Conservation (phyloP, 2,888 invertebrate species). For the Eurytoma adleriae region DNA sequence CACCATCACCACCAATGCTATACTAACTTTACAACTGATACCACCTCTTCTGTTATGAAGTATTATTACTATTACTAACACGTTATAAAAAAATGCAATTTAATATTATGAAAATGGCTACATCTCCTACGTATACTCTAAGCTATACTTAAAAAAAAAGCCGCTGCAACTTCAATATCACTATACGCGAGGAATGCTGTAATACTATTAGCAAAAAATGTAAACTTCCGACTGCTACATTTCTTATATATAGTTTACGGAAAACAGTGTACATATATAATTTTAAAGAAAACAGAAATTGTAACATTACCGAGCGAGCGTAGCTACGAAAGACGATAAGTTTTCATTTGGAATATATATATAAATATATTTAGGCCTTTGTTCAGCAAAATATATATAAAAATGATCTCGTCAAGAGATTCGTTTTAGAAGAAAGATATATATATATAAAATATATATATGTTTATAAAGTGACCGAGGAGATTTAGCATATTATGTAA, state of each 20-base stretch:
- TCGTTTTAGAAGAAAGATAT: conserved; percentile 40
- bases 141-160: conserved; percentile 45
- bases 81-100: conserved; percentile 39
- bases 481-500: conserved; percentile 45
- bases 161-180: conserved; percentile 42
- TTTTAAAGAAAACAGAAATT: conserved; percentile 41
- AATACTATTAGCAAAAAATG: conserved; percentile 41
- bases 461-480: conserved; percentile 39
- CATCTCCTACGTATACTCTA: conserved; percentile 37
- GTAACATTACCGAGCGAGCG: conserved; percentile 37
- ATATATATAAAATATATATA: conserved; percentile 35
- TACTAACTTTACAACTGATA: conserved; percentile 60
- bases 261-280: conserved; percentile 57
- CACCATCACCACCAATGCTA: conserved; percentile 66
- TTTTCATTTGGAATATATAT: conserved; percentile 44
- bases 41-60: conserved; percentile 48
- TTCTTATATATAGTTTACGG: conserved; percentile 52
- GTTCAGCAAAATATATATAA: conserved; percentile 45
- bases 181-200: conserved; percentile 37
- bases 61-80: conserved; percentile 40
- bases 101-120: conserved; percentile 44
- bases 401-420: conserved; percentile 35
- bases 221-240: conserved; percentile 48
- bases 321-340: conserved; percentile 20
- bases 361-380: conserved; percentile 47